Base-by-base conservation (phyloP, 2,113 vertebrate species). In the Lota lota region DNA sequence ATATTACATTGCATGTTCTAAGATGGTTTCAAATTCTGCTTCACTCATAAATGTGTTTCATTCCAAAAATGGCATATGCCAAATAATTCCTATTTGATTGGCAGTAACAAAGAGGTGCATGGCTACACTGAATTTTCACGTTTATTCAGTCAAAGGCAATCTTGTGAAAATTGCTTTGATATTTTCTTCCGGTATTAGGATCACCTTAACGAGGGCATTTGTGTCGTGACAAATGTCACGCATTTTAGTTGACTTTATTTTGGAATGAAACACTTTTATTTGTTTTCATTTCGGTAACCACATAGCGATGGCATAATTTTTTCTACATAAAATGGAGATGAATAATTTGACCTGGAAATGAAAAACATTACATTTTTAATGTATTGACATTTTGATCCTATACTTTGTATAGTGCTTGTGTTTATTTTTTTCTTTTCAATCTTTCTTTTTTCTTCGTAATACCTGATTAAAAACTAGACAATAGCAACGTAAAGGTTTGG, bases 1-100 rank as follows among this genome's bases (percentile, higher is more conserved):
- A 69, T 69, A 64, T 65, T 21, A 67, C 22, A 61, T 61, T 21
- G 69, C 22, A 24, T 47, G 62, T 5, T 50, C 22, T 75, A 61
- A 58, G 18, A 22, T 5, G 36, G 19, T 63, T 40, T 71, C n/a
- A 73, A 1, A 22, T 70, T 57, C 68, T 64, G 4, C 22, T 61
- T 66, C 61, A 72, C 20, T 53, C 73, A 51, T 64, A 61, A 14
- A 74, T 73, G 40, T 57, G 68, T 60, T 75, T 80, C 60, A 69
- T 69, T 83, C 53, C 68, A 83, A 89, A 87, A 81, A 79, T 79
- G 78, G 68, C 21, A 79, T 19, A 79, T 54, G 14, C 18, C 15
- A 54, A 17, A 54, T 16, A 12, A 54, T 54, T 53, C 53, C 36
- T 17, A 18, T 54, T 54, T 54, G 53, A 54, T 54, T 54, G 15